phyloP scores from a whole-genome alignment of 1,140 invertebrate species.

The Antheraea pernyi region DNA sequence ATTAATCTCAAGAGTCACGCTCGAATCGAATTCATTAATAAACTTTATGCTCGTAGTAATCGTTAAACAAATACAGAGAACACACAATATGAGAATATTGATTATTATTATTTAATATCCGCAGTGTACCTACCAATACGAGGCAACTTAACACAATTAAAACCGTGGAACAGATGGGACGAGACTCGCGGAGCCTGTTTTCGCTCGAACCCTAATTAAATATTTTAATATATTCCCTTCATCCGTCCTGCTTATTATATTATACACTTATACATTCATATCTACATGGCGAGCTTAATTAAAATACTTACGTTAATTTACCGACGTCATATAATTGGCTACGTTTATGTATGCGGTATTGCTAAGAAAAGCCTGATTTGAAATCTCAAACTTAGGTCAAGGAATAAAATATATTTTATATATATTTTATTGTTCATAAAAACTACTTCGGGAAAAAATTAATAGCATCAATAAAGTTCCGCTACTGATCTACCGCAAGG shows the following conservation, averaged over 20 bases:
- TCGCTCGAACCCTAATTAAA: conserved; percentile 55
- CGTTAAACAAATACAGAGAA: conserved; percentile 38
- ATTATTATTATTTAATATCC: conserved; percentile 57
- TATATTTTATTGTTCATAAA: conserved; percentile 10
- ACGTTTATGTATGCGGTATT: conserved; percentile 20
- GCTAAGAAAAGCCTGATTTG: conserved; percentile 3
- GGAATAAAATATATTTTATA: neutral
- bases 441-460: conserved; percentile 15
- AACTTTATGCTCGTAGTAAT: conserved; percentile 31
- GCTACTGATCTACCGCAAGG: conserved; percentile 37
- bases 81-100: conserved; percentile 53
- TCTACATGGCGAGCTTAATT: conserved; percentile 35
- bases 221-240: conserved; percentile 62
- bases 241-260: conserved; percentile 43
- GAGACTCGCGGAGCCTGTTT: conserved; percentile 40
- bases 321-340: conserved; percentile 22
- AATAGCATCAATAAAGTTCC: conserved; percentile 28
- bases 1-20: conserved; percentile 27
- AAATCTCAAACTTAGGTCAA: neutral
- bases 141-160: conserved; percentile 54
- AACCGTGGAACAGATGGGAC: conserved; percentile 42
- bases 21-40: conserved; percentile 31
- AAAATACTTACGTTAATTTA: conserved; percentile 31
- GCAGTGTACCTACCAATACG: conserved; percentile 32
- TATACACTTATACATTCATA: conserved; percentile 23